Evolutionary conservation across 2,113 vertebrate genomes (phyloP).

Genomic region (Ibidorhyncha struthersii): DNA sequence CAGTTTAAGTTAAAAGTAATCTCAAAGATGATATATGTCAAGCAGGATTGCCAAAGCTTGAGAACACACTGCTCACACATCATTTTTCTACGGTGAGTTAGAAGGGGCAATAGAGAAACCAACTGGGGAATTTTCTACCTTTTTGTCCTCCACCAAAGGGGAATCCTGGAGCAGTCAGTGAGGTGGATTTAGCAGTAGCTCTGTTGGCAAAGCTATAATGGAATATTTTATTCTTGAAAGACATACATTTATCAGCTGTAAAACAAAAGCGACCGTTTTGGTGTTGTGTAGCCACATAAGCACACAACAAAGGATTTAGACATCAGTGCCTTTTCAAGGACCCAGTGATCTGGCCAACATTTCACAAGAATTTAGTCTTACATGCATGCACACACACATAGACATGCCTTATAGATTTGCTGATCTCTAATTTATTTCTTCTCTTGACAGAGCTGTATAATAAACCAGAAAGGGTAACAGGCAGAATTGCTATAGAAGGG

Average conservation of each 20-base stretch:
- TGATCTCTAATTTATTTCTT: neutral
- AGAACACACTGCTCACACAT: neutral
- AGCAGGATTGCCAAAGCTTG: neutral
- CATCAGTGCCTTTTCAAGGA: neutral
- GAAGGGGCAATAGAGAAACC: neutral
- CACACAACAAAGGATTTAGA: neutral
- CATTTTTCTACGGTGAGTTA: neutral
- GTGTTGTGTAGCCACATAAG: neutral
- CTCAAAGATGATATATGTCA: neutral
- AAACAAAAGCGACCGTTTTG: neutral
- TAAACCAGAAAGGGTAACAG: neutral
- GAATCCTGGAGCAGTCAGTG: neutral
- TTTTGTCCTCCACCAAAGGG: neutral
- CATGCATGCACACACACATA: neutral
- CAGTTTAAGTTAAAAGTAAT: neutral
- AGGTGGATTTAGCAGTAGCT: neutral
- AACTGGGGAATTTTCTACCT: neutral
- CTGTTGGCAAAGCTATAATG: neutral
- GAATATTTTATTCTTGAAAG: neutral
- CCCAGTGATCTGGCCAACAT: neutral
- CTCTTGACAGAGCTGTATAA: neutral
- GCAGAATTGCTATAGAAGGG: neutral
- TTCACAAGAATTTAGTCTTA: neutral
- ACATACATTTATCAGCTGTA: neutral
- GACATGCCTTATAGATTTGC: neutral